Base-by-base conservation (phyloP, 2,888 invertebrate species). In the Stomorhina lunata region DNA sequence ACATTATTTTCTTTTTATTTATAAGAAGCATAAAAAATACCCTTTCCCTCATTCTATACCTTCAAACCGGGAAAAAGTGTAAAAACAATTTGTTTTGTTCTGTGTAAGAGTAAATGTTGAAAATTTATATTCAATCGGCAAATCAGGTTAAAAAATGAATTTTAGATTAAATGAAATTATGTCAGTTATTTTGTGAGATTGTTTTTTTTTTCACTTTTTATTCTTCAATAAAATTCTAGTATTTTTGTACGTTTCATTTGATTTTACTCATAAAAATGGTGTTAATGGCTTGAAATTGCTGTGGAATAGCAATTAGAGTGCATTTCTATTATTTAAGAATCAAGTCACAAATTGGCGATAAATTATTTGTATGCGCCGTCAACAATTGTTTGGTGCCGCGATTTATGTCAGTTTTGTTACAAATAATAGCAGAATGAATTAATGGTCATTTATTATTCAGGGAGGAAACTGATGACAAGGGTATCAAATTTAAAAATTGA, bases 81-180 rank as follows among this genome's bases (percentile, higher is more conserved):
- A 50, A 48, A 73, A 73, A 72, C 34, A 34, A 59, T 71, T 71
- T 59, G 27, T 50, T 50, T 61, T 37, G 15, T 57, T 34, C 1
- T 20, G 5, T 6, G 27, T 2, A 57, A n/a, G n/a, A n/a, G n/a
- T 3, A 48, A 17, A 37, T 15, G 10, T 48, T 15, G 2, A n/a
- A 6, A 50, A 76, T 68, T 66, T 76, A 59, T 48, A 76, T 76
- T 66, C 66, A 45, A 48, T 37, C 6, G 17, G 66, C 20, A 40
- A 68, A 68, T 40, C 10, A 25, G 48, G 20, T 48, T 48, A 50
- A 59, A 59, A 66, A 65, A 25, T 22, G 2, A 50, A 53, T 66
- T 66, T 57, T 20, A 27, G 32, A n/a, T 57, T n/a, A 20, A 37
- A 66, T 12, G 43, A 66, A 76, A 45, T 66, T 66, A 57, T 57